A percentile compares a stretch with the other conserved stretches of the same genome.
Evolutionary conservation across 2,797 vertebrate species (phyloP).

Genomic region (Sarcoramphus papa): DNA sequence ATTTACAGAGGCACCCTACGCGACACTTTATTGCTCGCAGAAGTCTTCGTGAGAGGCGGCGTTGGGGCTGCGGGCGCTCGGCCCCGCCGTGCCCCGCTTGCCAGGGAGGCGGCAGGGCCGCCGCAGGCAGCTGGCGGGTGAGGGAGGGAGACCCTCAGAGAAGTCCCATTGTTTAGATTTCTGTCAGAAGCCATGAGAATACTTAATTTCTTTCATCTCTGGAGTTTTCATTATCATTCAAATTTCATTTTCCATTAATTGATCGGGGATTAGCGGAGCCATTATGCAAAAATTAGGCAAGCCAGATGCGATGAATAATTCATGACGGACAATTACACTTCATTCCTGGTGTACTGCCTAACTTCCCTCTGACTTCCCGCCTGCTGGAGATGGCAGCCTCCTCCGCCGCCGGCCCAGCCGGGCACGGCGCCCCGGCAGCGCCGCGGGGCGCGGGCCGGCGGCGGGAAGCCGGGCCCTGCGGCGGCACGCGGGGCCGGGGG

Average conservation of each 20-base stretch:
- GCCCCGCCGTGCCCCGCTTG: neutral
- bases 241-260: slow-evolving; percentile 82
- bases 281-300: slow-evolving; percentile 76
- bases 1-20: rapidly evolving
- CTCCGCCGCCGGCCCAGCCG: slow-evolving; percentile 37
- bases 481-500: neutral
- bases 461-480: neutral
- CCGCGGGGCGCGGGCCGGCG: neutral
- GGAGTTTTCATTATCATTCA: slow-evolving; percentile 81
- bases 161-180: slow-evolving; percentile 72
- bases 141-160: neutral
- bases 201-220: slow-evolving; percentile 76
- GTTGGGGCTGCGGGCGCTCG: neutral
- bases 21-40: neutral
- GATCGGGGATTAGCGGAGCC: slow-evolving; percentile 78
- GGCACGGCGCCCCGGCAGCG: neutral
- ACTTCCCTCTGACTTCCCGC: slow-evolving; percentile 65
- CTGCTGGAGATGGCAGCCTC: slow-evolving; percentile 50
- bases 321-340: slow-evolving; percentile 70
- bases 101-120: neutral
- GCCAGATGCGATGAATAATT: slow-evolving; percentile 78
- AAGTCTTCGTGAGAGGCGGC: rapidly evolving
- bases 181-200: slow-evolving; percentile 68
- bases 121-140: slow-evolving; percentile 4
- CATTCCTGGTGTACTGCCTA: slow-evolving; percentile 65